phyloP scores from a whole-genome alignment of 2,888 invertebrate genomes.

The Fissipunctia ypsillon region DNA sequence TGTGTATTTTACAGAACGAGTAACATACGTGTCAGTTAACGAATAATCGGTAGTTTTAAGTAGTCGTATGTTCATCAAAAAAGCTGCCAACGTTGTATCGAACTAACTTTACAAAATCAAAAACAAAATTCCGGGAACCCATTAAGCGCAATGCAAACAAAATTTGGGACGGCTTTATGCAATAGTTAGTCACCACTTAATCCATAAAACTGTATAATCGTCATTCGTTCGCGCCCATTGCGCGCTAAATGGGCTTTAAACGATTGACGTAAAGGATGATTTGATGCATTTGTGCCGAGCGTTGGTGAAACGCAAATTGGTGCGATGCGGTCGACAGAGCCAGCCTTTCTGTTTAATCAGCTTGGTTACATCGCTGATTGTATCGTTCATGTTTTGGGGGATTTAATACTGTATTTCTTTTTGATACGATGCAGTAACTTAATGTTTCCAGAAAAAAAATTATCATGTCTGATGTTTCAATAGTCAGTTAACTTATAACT shows the following conservation, averaged over 20 bases:
- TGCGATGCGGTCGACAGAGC: slow-evolving; percentile 64
- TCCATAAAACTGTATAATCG: slow-evolving; percentile 65
- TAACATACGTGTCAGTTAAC: too few relatives aligned
- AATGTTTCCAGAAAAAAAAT: neutral
- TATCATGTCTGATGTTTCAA: neutral
- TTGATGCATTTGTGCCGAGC: slow-evolving; percentile 66
- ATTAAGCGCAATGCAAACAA: slow-evolving; percentile 54
- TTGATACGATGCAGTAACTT: neutral
- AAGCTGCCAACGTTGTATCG: neutral
- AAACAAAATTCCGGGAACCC: neutral
- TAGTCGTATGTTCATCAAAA: neutral
- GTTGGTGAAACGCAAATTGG: slow-evolving; percentile 66
- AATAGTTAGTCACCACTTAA: slow-evolving; percentile 61
- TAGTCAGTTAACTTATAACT: too few relatives aligned
- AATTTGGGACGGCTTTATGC: slow-evolving; percentile 41
- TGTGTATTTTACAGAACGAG: too few relatives aligned
- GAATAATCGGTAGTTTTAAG: neutral
- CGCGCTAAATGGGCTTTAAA: slow-evolving; percentile 65
- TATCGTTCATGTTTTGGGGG: slow-evolving; percentile 35
- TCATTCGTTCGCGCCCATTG: slow-evolving; percentile 66
- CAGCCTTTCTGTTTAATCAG: slow-evolving; percentile 66
- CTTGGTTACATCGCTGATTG: slow-evolving; percentile 64
- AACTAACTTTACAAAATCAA: neutral
- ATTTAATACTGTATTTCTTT: slow-evolving; percentile 15
- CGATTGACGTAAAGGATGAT: slow-evolving; percentile 70